Base-by-base conservation (phyloP, 2,888 invertebrate genomes). In the Stenodema calcarata region DNA sequence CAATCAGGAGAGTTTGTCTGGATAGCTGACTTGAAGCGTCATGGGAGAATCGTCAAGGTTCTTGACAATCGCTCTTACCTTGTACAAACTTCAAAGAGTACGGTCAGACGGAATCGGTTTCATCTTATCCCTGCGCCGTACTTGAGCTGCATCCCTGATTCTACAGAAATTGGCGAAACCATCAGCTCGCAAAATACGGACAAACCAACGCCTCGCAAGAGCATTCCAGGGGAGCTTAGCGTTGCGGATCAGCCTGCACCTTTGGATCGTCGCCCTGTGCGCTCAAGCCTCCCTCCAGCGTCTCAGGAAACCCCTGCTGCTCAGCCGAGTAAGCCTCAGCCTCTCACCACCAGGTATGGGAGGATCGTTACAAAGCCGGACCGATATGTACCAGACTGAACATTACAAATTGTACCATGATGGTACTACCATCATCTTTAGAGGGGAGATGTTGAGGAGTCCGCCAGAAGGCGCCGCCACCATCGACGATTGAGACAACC, bases 111-210 rank as follows among this genome's bases (percentile, higher is more conserved):
- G n/a, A 81, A 81, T 27, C 4, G 81, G 6, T 81, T 11, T n/a
- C 62, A 81, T 30, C 62, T 81, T 1, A 81, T 81, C n/a, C 81
- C 81, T 14, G 50, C 81, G 12, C 81, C 81, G 4, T 81, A 81
- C 28, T 16, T 81, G 54, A 42, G 27, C 35, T 62, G 81, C 30
- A 18, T 81, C 6, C 81, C 78, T 2, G 28, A 28, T 16, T 30
- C 75, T 30, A 11, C 28, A 9, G 35, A 35, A 30, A 9, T 6
- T 7, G 16, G 14, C 7, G 30, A 35, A 3, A 30, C 75, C 14
- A 75, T 12, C 47, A 47, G 47, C 47, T 2, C 3, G 4, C 11
- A 3, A 54, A 4, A 3, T 4, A 54, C 54, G 4, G 11, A 54
- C 11, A 54, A 11, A 2, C 54, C 54, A 54, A 2, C 35, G 2